Conservation (phyloP, 2,888 invertebrate genomes). For the Athalia circularis region DNA sequence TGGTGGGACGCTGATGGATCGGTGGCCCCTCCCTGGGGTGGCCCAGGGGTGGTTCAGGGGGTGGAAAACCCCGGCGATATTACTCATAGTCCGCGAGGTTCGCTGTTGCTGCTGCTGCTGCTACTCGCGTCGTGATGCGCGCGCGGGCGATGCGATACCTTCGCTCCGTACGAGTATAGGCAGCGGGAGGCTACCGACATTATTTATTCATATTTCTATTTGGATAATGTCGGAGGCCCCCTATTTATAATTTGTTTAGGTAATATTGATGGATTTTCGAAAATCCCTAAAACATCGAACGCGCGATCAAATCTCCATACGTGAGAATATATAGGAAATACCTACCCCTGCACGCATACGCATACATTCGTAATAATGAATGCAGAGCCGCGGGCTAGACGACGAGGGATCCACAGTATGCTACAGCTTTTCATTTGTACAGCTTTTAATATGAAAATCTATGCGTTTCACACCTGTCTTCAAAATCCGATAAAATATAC, state of each 20-base stretch:
- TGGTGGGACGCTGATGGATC: slow-evolving; percentile 74
- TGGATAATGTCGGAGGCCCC: slow-evolving; percentile 48
- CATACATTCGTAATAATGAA: slow-evolving; percentile 9
- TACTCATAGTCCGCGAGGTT: slow-evolving; percentile 72
- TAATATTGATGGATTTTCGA: slow-evolving; percentile 37
- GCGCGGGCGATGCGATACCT: slow-evolving; percentile 52
- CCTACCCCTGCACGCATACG: not conserved
- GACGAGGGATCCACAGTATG: not conserved
- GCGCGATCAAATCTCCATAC: too few species aligned
- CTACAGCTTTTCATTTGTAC: slow-evolving; percentile 66
- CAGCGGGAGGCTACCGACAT: slow-evolving; percentile 55
- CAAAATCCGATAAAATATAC: slow-evolving; percentile 72
- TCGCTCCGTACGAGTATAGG: slow-evolving; percentile 38
- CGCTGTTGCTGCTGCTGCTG: slow-evolving; percentile 57
- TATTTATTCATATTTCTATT: slow-evolving; percentile 68
- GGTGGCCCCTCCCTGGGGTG: slow-evolving; percentile 58
- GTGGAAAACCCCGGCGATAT: slow-evolving; percentile 73
- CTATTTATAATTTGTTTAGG: slow-evolving; percentile 53
- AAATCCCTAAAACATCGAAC: slow-evolving; percentile 11
- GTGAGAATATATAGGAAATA: not conserved
- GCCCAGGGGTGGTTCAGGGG: slow-evolving; percentile 58
- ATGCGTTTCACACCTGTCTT: slow-evolving; percentile 69
- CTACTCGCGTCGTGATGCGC: slow-evolving; percentile 56
- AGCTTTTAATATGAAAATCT: slow-evolving; percentile 65
- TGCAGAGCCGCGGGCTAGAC: not conserved